These are phyloP conservation scores for Nothoprocta perdicaria DNA, from an alignment of 2,113 vertebrate genomes.

Conservation along the genomic window DNA sequence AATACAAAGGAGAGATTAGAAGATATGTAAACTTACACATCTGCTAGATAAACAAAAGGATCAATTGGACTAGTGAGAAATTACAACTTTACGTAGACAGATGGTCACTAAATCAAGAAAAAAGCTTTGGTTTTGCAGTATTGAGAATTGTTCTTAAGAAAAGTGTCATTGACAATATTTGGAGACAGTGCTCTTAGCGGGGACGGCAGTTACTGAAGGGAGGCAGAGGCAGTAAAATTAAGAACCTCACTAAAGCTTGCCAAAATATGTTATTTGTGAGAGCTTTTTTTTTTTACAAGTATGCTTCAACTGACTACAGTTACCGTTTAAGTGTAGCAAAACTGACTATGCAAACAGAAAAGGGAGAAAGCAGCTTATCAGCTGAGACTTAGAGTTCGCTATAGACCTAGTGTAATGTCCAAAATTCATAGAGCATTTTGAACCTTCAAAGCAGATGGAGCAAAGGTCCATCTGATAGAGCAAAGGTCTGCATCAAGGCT, in stretches of 20 bases:
- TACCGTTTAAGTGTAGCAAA: background rate
- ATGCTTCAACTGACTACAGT: background rate
- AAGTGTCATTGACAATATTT: background rate
- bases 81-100: background rate
- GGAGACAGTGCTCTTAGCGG: background rate
- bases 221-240: background rate
- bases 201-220: background rate
- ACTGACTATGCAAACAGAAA: background rate
- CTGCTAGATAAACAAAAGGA: slow-evolving; percentile 30
- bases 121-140: background rate
- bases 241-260: background rate
- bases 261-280: fast-evolving
- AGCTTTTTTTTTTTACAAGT: background rate
- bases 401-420: background rate
- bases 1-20: slow-evolving; percentile 55
- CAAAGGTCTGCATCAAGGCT: slow-evolving; percentile 13
- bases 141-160: background rate
- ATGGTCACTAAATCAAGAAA: background rate
- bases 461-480: slow-evolving; percentile 33
- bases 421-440: slow-evolving; percentile 11
- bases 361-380: background rate
- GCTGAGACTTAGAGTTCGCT: background rate
- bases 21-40: slow-evolving; percentile 12
- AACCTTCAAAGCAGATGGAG: background rate
- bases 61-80: slow-evolving; percentile 44